Percentiles rank a stretch among this genome's conserved stretches.
Conservation (phyloP, 2,113 vertebrate species). For the Jacana jacana region DNA sequence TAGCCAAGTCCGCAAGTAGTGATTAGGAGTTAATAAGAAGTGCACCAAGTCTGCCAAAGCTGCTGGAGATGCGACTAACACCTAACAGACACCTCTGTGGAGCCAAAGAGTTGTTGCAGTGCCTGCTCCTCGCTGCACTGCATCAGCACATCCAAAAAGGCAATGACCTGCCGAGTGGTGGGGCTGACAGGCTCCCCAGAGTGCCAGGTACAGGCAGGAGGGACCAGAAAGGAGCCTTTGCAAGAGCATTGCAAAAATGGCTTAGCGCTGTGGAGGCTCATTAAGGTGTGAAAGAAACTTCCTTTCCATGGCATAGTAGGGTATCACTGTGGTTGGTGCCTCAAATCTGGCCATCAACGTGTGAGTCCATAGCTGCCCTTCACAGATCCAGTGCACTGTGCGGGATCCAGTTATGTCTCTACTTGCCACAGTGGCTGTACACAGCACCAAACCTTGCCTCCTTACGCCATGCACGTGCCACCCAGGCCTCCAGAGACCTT, state of each 20-base stretch:
- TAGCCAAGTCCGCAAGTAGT: background rate
- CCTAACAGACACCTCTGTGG: background rate
- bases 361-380: rapidly evolving
- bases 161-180: background rate
- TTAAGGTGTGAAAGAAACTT: background rate
- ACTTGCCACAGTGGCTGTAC: background rate
- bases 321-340: background rate
- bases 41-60: background rate
- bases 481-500: background rate
- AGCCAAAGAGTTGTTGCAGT: background rate
- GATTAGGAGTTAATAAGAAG: conserved; percentile 2
- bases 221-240: background rate
- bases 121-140: background rate
- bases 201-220: background rate
- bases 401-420: background rate
- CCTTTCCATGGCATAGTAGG: background rate
- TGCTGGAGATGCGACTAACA: background rate
- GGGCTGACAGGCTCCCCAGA: background rate
- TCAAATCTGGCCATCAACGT: background rate
- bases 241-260: background rate
- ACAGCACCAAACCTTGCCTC: background rate
- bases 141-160: background rate
- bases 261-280: background rate
- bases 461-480: background rate
- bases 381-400: background rate